Conservation (phyloP, 1,140 invertebrate species). For the Brachionus angularis region DNA sequence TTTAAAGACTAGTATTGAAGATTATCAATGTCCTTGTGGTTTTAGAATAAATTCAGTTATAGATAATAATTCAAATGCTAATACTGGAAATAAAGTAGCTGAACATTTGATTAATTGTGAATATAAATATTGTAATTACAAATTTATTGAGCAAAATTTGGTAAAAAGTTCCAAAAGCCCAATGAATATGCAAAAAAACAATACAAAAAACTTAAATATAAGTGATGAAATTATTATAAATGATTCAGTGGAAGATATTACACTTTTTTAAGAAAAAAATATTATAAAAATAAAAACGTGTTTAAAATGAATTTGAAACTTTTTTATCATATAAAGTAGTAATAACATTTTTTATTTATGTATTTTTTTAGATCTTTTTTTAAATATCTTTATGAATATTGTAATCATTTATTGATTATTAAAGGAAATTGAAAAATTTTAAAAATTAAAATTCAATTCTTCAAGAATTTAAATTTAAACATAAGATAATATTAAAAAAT, state of each 20-base stretch:
- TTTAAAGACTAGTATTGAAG: background rate
- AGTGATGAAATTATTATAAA: slow-evolving; percentile 39
- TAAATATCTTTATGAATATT: no score
- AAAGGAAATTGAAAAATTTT: background rate
- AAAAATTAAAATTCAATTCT: background rate
- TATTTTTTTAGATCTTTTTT: no score
- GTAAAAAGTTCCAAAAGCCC: no score
- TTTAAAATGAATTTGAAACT: no score
- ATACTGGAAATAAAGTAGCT: slow-evolving; percentile 27
- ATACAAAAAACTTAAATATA: slow-evolving; percentile 4
- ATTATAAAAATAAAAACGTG: no score
- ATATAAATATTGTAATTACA: slow-evolving; percentile 22
- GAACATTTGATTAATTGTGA: slow-evolving; percentile 39
- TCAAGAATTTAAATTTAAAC: no score
- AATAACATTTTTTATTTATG: no score
- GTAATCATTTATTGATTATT: background rate
- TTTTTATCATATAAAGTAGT: no score
- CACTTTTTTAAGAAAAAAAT: slow-evolving; percentile 7
- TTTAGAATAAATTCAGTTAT: background rate
- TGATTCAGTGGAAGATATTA: slow-evolving; percentile 13
- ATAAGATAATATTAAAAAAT: no score
- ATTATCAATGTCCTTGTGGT: slow-evolving; percentile 31
- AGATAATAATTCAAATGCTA: slow-evolving; percentile 10
- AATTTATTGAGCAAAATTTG: background rate
- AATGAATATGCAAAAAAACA: background rate